Base-by-base conservation (phyloP, 2,888 invertebrate species). In the Nasonia oneida region DNA sequence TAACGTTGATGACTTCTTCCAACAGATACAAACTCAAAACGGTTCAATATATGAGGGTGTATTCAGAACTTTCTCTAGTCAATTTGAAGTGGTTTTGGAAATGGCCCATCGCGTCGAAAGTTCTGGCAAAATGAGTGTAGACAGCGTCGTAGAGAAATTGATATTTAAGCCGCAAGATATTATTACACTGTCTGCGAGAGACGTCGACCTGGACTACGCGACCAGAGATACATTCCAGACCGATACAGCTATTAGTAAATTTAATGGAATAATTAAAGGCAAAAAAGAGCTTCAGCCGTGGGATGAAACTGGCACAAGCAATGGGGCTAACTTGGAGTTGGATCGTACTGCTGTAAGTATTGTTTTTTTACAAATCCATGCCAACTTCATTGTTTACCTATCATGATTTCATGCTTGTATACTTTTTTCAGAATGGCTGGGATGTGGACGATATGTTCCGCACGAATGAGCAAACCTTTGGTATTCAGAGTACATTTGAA, bases 391-490 rank as follows among this genome's bases (percentile, higher is more conserved):
- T 15, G 0, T 73, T 57, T 0, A 29, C 29, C 6, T 64, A 73
- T 37, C 14, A 37, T 81, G 4, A 74, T 33, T 47, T 81, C n/a
- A 74, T 61, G 29, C 23, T 73, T 73, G 39, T 39, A n/a, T 83
- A 77, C 14, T 53, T 53, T 5, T 90, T 89, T 81, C 88, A 94
- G 94, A 98, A 98, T 94, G 99, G 99, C 86, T 99, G 99, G 99
- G 98, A 98, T 94, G 97, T 97, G 2, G 96, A 97, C 93, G 99
- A 99, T 90, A 99, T 99, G 99, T 99, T 99, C 94, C 95, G 96
- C 88, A 97, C 97, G 93, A 99, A 99, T 94, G 98, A 98, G 93
- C 95, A 96, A 92, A 95, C 97, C 89, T 99, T 98, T 94, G 98
- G 99, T 82, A 98, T 99, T 14, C 96, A 96, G 91, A 97, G 98